Evolutionary conservation across 2,113 vertebrate species (phyloP).

Genomic region (Dromaius novaehollandiae): DNA sequence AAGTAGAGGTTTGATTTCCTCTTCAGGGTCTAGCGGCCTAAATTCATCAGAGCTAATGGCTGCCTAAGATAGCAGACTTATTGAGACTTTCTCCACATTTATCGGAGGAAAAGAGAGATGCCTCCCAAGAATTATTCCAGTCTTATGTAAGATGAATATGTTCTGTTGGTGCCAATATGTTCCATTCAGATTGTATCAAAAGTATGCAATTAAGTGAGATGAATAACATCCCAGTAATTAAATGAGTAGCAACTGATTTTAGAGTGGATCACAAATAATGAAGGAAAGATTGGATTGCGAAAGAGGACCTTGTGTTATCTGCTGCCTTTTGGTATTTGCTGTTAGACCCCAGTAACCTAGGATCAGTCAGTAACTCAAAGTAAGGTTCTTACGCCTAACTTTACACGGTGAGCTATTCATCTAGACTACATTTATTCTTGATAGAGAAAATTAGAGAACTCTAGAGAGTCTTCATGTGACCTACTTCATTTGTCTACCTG

Average conservation of each 20-base stretch:
- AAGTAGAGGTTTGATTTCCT: too few relatives aligned
- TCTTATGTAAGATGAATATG: too few relatives aligned
- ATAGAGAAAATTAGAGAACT: not conserved
- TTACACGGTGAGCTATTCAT: not conserved
- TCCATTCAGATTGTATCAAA: too few relatives aligned
- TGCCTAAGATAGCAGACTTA: too few relatives aligned
- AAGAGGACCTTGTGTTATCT: not conserved
- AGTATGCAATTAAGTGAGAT: too few relatives aligned
- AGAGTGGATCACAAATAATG: not conserved
- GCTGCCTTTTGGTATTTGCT: not conserved
- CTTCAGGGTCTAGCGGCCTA: too few relatives aligned
- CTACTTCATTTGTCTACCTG: not conserved
- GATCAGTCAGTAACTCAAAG: not conserved
- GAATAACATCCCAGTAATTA: not conserved
- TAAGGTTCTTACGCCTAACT: not conserved
- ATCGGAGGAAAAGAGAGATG: too few relatives aligned
- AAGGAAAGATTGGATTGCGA: not conserved
- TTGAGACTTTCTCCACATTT: too few relatives aligned
- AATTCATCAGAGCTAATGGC: too few relatives aligned
- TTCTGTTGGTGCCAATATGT: too few relatives aligned
- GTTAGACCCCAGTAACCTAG: not conserved
- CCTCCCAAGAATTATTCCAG: too few relatives aligned
- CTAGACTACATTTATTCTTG: not conserved
- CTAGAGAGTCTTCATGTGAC: not conserved
- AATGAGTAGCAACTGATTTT: not conserved